These are phyloP conservation scores for Hycleus cichorii DNA, from an alignment of 1,140 invertebrate genomes.

Conservation along the genomic window DNA sequence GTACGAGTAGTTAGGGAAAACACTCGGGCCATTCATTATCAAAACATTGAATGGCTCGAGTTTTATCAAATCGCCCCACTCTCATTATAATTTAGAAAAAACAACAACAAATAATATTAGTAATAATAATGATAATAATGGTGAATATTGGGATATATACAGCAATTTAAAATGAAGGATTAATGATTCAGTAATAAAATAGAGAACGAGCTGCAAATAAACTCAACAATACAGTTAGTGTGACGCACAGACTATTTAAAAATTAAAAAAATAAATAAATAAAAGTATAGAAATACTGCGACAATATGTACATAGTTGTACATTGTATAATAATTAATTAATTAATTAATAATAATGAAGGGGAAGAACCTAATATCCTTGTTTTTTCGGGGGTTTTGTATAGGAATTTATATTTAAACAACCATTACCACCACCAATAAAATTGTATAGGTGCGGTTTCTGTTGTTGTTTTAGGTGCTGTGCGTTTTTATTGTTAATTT, in stretches of 20 bases:
- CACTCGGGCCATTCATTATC: constrained; percentile 42
- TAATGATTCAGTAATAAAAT: constrained; percentile 1
- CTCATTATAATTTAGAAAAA: neutral
- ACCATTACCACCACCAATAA: too few species aligned
- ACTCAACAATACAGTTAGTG: constrained; percentile 4
- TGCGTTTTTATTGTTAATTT: constrained; percentile 18
- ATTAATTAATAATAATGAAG: too few species aligned
- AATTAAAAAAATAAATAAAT: neutral
- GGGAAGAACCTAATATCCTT: too few species aligned
- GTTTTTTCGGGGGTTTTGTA: neutral
- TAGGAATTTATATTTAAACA: too few species aligned
- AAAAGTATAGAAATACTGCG: constrained; percentile 33
- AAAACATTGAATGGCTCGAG: constrained; percentile 40
- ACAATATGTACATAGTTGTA: constrained; percentile 44
- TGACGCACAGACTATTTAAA: constrained; percentile 26
- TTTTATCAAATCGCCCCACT: constrained; percentile 10
- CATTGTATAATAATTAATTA: constrained; percentile 32
- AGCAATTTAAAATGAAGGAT: neutral
- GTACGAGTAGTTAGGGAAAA: constrained; percentile 80
- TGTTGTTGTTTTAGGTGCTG: constrained; percentile 26
- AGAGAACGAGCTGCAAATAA: neutral
- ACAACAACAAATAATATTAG: neutral
- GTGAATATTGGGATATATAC: too few species aligned
- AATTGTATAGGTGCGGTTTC: constrained; percentile 2
- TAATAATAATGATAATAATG: neutral